These are phyloP conservation scores for Pseudocheirus occidentalis DNA, from an alignment of 2,797 vertebrate genomes.

Conservation along the genomic window DNA sequence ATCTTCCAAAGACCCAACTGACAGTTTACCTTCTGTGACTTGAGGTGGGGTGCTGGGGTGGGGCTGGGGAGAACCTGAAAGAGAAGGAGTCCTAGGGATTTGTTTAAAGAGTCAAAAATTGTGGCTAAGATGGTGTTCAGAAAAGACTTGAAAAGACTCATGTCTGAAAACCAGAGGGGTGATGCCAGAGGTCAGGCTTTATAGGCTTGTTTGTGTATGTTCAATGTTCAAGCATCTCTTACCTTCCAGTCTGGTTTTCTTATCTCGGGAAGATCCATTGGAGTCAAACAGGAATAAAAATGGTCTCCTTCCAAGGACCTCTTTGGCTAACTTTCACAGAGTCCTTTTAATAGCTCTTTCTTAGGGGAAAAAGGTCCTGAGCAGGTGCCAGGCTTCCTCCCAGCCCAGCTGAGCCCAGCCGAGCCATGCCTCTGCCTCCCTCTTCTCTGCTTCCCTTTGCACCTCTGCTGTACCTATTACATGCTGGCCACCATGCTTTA, in stretches of 20 bases:
- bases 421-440: neutral
- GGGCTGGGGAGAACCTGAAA: neutral
- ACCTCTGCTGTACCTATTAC: neutral
- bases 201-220: neutral
- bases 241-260: conserved; percentile 26
- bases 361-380: neutral
- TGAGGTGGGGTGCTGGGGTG: neutral
- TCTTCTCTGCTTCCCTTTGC: neutral
- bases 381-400: neutral
- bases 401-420: no score
- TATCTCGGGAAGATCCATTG: conserved; percentile 14
- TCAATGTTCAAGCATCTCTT: conserved; percentile 36
- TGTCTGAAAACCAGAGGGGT: neutral
- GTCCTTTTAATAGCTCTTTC: neutral
- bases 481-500: neutral
- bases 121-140: neutral
- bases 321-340: neutral
- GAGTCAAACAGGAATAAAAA: neutral
- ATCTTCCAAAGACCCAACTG: conserved; percentile 54
- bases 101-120: neutral
- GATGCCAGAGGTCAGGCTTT: neutral
- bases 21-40: conserved; percentile 8
- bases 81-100: neutral
- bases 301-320: neutral
- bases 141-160: neutral